Conservation (phyloP, 2,888 invertebrate species). For the Itoplectis maculator region DNA sequence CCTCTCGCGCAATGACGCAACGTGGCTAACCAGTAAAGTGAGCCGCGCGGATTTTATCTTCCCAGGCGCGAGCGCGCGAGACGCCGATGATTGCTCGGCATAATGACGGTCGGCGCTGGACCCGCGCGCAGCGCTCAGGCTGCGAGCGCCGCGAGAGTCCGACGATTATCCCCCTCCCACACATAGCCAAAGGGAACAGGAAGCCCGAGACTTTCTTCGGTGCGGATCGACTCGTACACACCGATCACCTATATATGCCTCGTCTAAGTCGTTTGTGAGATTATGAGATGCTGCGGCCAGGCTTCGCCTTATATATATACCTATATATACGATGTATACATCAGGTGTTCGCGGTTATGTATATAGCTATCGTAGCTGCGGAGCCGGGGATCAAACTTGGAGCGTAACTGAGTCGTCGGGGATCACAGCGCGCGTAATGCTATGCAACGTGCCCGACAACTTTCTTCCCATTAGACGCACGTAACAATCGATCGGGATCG, state of each 20-base stretch:
- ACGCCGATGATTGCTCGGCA: slow-evolving; percentile 49
- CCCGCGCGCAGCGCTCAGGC: slow-evolving; percentile 20
- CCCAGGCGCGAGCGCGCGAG: slow-evolving; percentile 14
- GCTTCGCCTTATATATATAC: too few relatives aligned
- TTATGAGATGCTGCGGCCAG: slow-evolving; percentile 23
- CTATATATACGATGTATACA: too few relatives aligned
- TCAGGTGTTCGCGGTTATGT: too few relatives aligned
- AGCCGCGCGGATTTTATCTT: slow-evolving; percentile 34
- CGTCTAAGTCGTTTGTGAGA: neutral
- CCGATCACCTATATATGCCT: slow-evolving; percentile 11
- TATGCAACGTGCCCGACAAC: slow-evolving; percentile 39
- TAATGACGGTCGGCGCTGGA: slow-evolving; percentile 50
- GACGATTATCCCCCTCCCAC: slow-evolving; percentile 40
- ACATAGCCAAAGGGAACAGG: slow-evolving; percentile 37
- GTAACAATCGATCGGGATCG: slow-evolving; percentile 54
- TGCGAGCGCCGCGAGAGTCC: neutral
- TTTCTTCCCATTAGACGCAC: slow-evolving; percentile 57
- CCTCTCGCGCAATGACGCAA: slow-evolving; percentile 46
- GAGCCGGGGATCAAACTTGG: slow-evolving; percentile 41
- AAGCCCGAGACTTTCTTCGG: slow-evolving; percentile 64
- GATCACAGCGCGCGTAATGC: slow-evolving; percentile 28
- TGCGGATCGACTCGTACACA: too few relatives aligned
- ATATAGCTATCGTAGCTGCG: too few relatives aligned
- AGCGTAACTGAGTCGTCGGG: slow-evolving; percentile 57
- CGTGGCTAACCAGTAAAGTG: slow-evolving; percentile 35